Percentiles rank a stretch among this genome's conserved stretches.
Evolutionary conservation across 2,888 invertebrate genomes (phyloP).

Genomic region (Junonia oenone): DNA sequence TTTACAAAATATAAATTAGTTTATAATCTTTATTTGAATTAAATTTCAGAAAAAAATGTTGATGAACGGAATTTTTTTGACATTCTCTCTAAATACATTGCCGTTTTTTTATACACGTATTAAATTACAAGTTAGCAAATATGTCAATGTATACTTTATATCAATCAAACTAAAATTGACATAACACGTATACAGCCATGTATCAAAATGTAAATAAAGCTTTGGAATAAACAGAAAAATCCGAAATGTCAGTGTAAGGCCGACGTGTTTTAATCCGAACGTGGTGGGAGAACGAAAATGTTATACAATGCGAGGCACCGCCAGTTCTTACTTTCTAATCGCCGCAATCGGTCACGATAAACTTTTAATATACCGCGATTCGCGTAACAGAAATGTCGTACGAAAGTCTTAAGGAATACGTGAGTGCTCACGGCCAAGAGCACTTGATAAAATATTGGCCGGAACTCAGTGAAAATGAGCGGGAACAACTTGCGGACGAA

Average conservation of each 20-base stretch:
- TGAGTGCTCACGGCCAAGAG: slow-evolving; percentile 85
- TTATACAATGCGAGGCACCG: slow-evolving; percentile 40
- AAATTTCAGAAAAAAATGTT: not conserved
- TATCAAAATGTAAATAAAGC: slow-evolving; percentile 38
- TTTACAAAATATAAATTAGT: too few species aligned
- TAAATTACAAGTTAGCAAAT: not conserved
- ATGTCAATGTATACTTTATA: slow-evolving; percentile 10
- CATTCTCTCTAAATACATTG: slow-evolving; percentile 13
- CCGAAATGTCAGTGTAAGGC: slow-evolving; percentile 39
- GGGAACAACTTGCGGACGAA: slow-evolving; percentile 79
- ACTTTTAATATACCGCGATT: slow-evolving; percentile 21
- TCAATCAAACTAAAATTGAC: slow-evolving; percentile 3
- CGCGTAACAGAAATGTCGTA: slow-evolving; percentile 63
- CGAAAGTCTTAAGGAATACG: slow-evolving; percentile 69
- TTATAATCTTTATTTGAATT: too few species aligned
- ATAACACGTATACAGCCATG: slow-evolving; percentile 10
- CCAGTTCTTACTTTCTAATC: slow-evolving; percentile 75
- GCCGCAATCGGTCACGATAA: slow-evolving; percentile 47
- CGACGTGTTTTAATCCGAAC: slow-evolving; percentile 55
- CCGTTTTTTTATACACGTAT: not conserved
- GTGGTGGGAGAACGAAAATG: slow-evolving; percentile 71
- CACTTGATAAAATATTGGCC: slow-evolving; percentile 92
- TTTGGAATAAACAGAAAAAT: slow-evolving; percentile 22
- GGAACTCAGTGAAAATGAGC: slow-evolving; percentile 82
- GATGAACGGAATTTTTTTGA: not conserved